Evolutionary conservation across 2,888 invertebrate species (phyloP).

Genomic region (Omphaloscelis lunosa): DNA sequence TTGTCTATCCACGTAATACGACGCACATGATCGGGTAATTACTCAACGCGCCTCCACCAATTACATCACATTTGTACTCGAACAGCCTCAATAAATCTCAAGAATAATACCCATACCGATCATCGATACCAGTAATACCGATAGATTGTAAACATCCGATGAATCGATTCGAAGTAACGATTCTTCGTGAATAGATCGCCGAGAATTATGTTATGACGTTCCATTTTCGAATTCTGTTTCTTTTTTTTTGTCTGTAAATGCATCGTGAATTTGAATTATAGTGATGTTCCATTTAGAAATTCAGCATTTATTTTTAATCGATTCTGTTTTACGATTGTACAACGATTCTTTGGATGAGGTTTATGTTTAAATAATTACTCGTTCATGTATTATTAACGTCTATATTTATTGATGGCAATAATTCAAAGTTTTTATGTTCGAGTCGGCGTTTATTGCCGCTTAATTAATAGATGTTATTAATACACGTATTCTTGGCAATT

Average conservation of each 20-base stretch:
- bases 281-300: constrained; percentile 49
- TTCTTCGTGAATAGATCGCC: constrained; percentile 52
- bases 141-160: constrained; percentile 60
- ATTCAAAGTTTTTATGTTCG: constrained; percentile 60
- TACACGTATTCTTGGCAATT: constrained; percentile 54
- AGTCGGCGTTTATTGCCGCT: constrained; percentile 47
- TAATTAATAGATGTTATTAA: constrained; percentile 63
- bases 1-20: constrained; percentile 46
- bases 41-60: constrained; percentile 59
- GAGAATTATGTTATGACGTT: constrained; percentile 63
- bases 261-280: constrained; percentile 46
- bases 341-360: constrained; percentile 46
- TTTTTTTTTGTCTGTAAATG: constrained; percentile 30
- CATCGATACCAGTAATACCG: constrained; percentile 50
- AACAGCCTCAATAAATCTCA: constrained; percentile 61
- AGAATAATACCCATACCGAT: constrained; percentile 56
- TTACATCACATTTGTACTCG: constrained; percentile 64
- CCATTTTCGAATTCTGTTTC: constrained; percentile 45
- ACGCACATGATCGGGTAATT: constrained; percentile 53
- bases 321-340: constrained; percentile 54
- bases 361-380: constrained; percentile 62
- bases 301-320: constrained; percentile 51
- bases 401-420: constrained; percentile 60
- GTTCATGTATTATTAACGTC: constrained; percentile 59
- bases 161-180: constrained; percentile 61